These are phyloP conservation scores for Gouania willdenowi DNA, from an alignment of 2,797 vertebrate species.

Conservation along the genomic window DNA sequence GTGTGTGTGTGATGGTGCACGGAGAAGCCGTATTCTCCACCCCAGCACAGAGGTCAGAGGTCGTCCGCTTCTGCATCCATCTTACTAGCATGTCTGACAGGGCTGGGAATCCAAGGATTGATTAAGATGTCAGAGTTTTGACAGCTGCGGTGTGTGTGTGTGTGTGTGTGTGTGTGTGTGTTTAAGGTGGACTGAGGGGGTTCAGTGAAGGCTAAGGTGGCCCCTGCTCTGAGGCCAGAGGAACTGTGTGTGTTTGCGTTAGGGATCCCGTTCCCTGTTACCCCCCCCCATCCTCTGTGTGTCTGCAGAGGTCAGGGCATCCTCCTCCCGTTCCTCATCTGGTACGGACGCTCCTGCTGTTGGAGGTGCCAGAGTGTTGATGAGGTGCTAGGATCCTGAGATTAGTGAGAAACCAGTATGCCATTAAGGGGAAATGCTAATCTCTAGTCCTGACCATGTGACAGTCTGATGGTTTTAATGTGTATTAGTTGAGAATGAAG, in stretches of 20 bases:
- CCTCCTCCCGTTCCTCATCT: slow-evolving; percentile 69
- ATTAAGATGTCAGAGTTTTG: slow-evolving; percentile 92
- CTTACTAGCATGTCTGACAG: slow-evolving; percentile 77
- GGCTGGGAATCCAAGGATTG: slow-evolving; percentile 83
- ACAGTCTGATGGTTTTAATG: background rate
- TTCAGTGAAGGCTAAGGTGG: slow-evolving; percentile 44
- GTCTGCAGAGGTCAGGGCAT: slow-evolving; percentile 35
- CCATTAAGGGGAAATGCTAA: slow-evolving; percentile 18
- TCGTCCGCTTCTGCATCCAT: slow-evolving; percentile 87
- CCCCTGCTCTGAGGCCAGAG: slow-evolving; percentile 36
- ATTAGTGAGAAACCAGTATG: slow-evolving; percentile 16
- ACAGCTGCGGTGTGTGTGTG: slow-evolving; percentile 69
- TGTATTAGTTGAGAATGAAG: slow-evolving; percentile 6
- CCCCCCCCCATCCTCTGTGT: slow-evolving; percentile 4
- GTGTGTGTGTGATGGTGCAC: slow-evolving; percentile 36
- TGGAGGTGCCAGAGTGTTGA: slow-evolving; percentile 25
- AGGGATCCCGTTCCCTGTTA: slow-evolving; percentile 56
- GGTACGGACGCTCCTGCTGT: slow-evolving; percentile 35
- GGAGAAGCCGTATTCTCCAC: slow-evolving; percentile 71
- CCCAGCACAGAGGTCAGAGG: slow-evolving; percentile 81
- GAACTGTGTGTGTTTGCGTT: slow-evolving; percentile 69
- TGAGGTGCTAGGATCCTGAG: slow-evolving; percentile 6
- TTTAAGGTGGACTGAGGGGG: slow-evolving; percentile 41
- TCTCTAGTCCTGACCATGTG: background rate
- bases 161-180: slow-evolving; percentile 10